phyloP scores from a whole-genome alignment of 2,113 vertebrate genomes.

The Ptilorrhoa leucosticta region DNA sequence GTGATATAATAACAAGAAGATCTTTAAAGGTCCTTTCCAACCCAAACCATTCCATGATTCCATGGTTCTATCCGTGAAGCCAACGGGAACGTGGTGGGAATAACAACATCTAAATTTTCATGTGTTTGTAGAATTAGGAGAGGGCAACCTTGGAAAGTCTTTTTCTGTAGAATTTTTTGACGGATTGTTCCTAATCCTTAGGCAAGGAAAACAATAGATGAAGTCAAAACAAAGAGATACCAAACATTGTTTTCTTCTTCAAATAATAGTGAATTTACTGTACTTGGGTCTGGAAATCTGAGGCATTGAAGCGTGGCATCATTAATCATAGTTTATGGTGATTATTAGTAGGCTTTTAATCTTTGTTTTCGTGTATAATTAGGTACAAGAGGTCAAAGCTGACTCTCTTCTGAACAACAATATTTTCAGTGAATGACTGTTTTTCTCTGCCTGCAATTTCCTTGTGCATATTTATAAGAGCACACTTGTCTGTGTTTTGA shows the following conservation, averaged over 20 bases:
- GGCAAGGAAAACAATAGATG: background rate
- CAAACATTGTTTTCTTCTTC: slow-evolving; percentile 12
- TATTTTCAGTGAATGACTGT: slow-evolving; percentile 48
- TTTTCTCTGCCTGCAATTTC: slow-evolving; percentile 49
- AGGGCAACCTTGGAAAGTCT: background rate
- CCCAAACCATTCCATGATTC: background rate
- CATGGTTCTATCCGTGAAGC: background rate
- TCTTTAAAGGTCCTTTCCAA: background rate
- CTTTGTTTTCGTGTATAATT: slow-evolving; percentile 64
- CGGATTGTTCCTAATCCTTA: background rate
- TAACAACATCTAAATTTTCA: background rate
- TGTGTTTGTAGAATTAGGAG: background rate
- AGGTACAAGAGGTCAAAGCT: slow-evolving; percentile 62
- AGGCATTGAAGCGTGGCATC: slow-evolving; percentile 34
- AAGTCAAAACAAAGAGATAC: slow-evolving; percentile 4
- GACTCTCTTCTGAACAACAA: slow-evolving; percentile 32
- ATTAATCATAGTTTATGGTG: slow-evolving; percentile 68
- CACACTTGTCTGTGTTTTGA: slow-evolving; percentile 1
- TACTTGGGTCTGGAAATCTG: background rate
- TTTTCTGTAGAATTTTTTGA: background rate
- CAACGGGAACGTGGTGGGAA: accelerated
- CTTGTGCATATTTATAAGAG: slow-evolving; percentile 48
- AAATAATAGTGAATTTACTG: slow-evolving; percentile 31
- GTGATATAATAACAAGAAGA: background rate
- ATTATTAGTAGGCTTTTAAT: slow-evolving; percentile 68